phyloP scores from a whole-genome alignment of 1,140 invertebrate genomes.

The Cryptotermes secundus region DNA sequence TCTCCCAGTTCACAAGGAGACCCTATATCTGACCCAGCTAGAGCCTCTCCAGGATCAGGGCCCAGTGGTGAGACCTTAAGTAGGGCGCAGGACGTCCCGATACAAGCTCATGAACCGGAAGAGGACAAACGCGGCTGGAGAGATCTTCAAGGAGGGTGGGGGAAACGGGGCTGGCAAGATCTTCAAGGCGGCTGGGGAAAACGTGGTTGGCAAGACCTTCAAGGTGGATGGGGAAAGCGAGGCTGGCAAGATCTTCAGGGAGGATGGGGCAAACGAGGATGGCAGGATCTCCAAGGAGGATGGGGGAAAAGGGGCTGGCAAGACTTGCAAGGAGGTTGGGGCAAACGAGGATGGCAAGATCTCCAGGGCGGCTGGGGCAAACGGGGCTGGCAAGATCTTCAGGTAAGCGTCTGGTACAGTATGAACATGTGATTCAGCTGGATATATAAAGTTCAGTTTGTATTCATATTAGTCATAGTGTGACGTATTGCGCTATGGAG shows the following conservation, averaged over 20 bases:
- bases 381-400: conserved; percentile 33
- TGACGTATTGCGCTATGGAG: too few species aligned
- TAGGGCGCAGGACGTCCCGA: background rate
- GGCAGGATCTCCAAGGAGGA: conserved; percentile 31
- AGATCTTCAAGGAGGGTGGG: conserved; percentile 62
- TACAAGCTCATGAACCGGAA: conserved; percentile 7
- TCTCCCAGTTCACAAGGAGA: conserved; percentile 17
- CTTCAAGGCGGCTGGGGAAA: conserved; percentile 49
- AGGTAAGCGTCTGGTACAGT: background rate
- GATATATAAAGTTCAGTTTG: too few species aligned
- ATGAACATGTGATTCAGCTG: too few species aligned
- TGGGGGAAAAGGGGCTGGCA: conserved; percentile 37
- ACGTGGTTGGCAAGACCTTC: conserved; percentile 46
- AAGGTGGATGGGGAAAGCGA: conserved; percentile 49
- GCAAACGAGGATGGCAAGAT: conserved; percentile 45
- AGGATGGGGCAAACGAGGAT: conserved; percentile 37
- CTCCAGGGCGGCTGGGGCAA: conserved; percentile 39
- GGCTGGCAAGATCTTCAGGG: conserved; percentile 40
- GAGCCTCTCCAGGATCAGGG: background rate
- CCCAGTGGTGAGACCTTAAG: conserved; percentile 34
- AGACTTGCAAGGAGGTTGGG: conserved; percentile 45
- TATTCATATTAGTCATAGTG: too few species aligned
- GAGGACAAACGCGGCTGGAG: conserved; percentile 62
- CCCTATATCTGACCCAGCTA: background rate
- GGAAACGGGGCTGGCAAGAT: conserved; percentile 54